These are phyloP conservation scores for Phoxinus phoxinus DNA, from an alignment of 2,113 vertebrate genomes.

Conservation along the genomic window DNA sequence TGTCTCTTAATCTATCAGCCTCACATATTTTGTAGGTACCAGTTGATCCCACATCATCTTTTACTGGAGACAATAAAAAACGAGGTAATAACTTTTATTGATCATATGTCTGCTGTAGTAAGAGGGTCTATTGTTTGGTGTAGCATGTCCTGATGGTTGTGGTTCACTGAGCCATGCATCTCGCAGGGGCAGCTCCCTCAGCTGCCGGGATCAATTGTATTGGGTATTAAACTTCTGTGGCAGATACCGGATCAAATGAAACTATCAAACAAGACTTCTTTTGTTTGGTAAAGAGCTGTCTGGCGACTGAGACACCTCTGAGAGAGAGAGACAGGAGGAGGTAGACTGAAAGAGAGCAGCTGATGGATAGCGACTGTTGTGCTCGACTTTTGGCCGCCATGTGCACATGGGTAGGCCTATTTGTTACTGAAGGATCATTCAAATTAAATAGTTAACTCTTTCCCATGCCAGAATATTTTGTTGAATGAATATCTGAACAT, in stretches of 20 bases:
- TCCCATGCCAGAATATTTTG: too few species aligned
- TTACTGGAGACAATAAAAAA: conserved; percentile 65
- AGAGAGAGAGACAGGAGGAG: conserved; percentile 64
- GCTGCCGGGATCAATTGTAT: conserved; percentile 42
- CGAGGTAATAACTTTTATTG: conserved; percentile 66
- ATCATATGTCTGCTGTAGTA: conserved; percentile 53
- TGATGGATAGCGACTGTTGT: conserved; percentile 60
- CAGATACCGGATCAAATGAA: conserved; percentile 52
- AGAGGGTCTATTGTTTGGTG: conserved; percentile 27
- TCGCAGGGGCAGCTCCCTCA: conserved; percentile 42
- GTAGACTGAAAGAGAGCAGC: conserved; percentile 56
- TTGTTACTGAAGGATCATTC: not conserved
- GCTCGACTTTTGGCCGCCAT: not conserved
- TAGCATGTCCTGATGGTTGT: conserved; percentile 21
- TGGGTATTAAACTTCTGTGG: conserved; percentile 38
- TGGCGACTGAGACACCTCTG: conserved; percentile 63
- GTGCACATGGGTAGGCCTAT: not conserved
- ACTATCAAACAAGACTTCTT: conserved; percentile 52
- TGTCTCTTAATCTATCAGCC: conserved; percentile 5
- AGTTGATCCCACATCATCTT: conserved; percentile 68
- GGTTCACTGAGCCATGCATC: conserved; percentile 24
- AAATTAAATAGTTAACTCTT: not conserved
- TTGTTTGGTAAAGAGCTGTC: conserved; percentile 61
- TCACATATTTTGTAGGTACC: conserved; percentile 55
- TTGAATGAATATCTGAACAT: too few species aligned